These are phyloP conservation scores for Lasioglossum zephyrum DNA, from an alignment of 2,888 invertebrate genomes.

Conservation along the genomic window DNA sequence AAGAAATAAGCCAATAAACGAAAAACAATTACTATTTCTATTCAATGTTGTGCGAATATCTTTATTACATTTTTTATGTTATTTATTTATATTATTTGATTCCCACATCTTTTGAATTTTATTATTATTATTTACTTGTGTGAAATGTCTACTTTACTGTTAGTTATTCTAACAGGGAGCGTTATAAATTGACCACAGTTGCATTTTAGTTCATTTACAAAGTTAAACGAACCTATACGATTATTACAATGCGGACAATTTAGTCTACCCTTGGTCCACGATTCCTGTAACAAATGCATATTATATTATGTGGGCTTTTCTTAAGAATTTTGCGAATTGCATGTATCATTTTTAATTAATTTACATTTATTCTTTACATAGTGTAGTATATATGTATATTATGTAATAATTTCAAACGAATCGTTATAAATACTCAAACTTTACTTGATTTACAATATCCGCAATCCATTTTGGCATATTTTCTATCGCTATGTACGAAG, in stretches of 20 bases:
- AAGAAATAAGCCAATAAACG: neutral
- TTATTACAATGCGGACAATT: slow-evolving; percentile 66
- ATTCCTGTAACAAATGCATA: slow-evolving; percentile 59
- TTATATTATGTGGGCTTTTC: neutral
- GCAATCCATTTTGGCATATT: slow-evolving; percentile 64
- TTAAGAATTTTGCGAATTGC: neutral
- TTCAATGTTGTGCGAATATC: slow-evolving; percentile 11
- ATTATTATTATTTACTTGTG: slow-evolving; percentile 19
- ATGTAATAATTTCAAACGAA: slow-evolving; percentile 11
- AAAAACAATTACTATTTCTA: slow-evolving; percentile 8
- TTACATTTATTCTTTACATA: slow-evolving; percentile 25
- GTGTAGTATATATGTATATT: neutral
- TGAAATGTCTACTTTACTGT: slow-evolving; percentile 64
- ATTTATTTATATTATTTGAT: neutral
- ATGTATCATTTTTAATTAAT: neutral
- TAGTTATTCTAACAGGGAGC: slow-evolving; percentile 59
- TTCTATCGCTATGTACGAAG: slow-evolving; percentile 59
- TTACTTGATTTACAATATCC: slow-evolving; percentile 60
- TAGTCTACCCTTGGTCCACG: slow-evolving; percentile 69
- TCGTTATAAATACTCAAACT: slow-evolving; percentile 2
- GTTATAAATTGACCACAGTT: slow-evolving; percentile 46
- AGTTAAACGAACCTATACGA: slow-evolving; percentile 70
- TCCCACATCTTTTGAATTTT: neutral
- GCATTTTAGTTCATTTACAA: slow-evolving; percentile 62
- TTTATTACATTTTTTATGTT: neutral